Conservation (phyloP, 2,888 invertebrate genomes). For the Listrodromus nycthemerus region DNA sequence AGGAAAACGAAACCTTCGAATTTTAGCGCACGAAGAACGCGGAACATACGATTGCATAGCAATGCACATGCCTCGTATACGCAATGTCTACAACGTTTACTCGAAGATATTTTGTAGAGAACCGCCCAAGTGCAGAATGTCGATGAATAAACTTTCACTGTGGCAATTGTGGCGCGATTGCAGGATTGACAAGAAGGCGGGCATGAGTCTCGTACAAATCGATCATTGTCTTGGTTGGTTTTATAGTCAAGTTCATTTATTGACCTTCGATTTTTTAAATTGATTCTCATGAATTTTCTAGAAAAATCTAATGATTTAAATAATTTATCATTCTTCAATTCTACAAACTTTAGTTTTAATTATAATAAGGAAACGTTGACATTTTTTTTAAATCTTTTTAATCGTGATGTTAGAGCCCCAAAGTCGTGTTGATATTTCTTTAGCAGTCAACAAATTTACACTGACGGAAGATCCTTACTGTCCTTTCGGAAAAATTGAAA, state of each 20-base stretch:
- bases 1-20: neutral
- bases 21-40: constrained; percentile 82
- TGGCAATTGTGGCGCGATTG: constrained; percentile 88
- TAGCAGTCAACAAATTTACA: constrained; percentile 67
- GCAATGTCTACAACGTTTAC: constrained; percentile 86
- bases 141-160: constrained; percentile 86
- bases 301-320: too few species aligned
- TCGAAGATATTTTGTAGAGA: constrained; percentile 77
- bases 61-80: constrained; percentile 85
- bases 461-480: constrained; percentile 84
- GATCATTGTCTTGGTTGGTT: constrained; percentile 85
- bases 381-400: neutral
- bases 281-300: neutral
- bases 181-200: constrained; percentile 84
- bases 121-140: constrained; percentile 60
- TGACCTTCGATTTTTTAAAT: constrained; percentile 1
- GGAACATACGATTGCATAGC: constrained; percentile 85
- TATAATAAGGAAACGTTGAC: neutral
- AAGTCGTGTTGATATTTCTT: neutral
- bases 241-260: neutral
- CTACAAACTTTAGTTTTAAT: neutral
- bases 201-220: constrained; percentile 85
- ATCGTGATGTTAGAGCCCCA: neutral
- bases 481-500: constrained; percentile 87
- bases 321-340: too few species aligned